phyloP scores from a whole-genome alignment of 2,113 vertebrate genomes.

The Macaca mulatta region DNA sequence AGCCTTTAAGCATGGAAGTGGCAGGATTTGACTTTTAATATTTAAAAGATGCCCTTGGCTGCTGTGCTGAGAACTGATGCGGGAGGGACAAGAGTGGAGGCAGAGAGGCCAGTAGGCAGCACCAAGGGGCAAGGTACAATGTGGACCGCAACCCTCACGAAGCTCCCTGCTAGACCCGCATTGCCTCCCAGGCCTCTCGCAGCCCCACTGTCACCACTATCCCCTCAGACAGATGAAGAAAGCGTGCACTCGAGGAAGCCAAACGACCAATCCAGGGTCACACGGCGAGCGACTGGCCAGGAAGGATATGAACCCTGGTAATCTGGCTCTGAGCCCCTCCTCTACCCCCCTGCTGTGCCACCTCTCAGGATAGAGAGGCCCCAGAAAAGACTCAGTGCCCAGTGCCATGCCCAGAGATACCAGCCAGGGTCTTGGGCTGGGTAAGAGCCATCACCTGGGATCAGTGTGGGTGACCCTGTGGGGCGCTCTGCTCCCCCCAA shows the following conservation, averaged over 20 bases:
- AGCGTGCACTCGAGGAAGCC: not conserved
- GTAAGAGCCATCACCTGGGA: no score
- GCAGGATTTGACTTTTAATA: not conserved
- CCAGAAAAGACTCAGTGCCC: rapidly evolving
- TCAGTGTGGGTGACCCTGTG: rapidly evolving
- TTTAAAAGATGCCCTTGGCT: not conserved
- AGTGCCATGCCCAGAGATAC: no score
- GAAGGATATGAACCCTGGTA: not conserved
- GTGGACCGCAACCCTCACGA: rapidly evolving
- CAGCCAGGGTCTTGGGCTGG: not conserved
- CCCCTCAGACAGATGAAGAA: not conserved
- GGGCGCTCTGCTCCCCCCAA: not conserved
- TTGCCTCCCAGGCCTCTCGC: not conserved
- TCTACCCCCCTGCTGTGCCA: not conserved
- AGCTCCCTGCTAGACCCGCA: not conserved
- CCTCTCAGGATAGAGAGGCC: not conserved
- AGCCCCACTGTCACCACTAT: not conserved
- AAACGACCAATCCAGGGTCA: not conserved
- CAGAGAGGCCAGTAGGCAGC: not conserved
- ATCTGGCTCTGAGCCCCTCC: not conserved
- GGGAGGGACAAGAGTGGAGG: not conserved
- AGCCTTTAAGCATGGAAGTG: not conserved
- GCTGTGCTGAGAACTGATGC: not conserved
- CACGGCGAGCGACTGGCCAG: rapidly evolving
- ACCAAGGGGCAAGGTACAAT: not conserved